A percentile compares a stretch with the other conserved stretches of the same genome.
Evolutionary conservation across 1,140 invertebrate species (phyloP).

Genomic region (Globodera rostochiensis): DNA sequence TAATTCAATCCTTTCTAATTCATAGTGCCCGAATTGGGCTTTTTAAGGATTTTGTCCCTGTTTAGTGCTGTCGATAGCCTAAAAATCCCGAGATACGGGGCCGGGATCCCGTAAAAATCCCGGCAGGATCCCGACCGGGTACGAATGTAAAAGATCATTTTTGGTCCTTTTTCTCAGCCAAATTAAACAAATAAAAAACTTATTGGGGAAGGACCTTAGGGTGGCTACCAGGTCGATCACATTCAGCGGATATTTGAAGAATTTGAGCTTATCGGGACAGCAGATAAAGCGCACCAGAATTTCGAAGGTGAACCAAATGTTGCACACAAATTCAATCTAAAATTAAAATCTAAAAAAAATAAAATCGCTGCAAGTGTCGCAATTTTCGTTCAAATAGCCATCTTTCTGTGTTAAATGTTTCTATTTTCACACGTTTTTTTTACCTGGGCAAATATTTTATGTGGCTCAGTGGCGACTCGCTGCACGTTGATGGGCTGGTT

Average conservation of each 20-base stretch:
- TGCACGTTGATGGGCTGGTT: conserved; percentile 33
- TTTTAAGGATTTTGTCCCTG: too few species aligned
- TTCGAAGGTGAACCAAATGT: conserved; percentile 96
- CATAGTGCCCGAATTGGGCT: too few species aligned
- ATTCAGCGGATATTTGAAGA: conserved; percentile 83
- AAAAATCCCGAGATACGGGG: too few species aligned
- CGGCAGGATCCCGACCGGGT: too few species aligned
- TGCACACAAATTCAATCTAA: conserved; percentile 79
- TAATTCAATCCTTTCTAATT: too few species aligned
- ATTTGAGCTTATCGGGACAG: conserved; percentile 82
- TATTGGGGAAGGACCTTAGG: conserved; percentile 23
- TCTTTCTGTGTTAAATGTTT: neutral
- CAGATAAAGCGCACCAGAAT: conserved; percentile 82
- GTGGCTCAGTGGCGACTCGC: conserved; percentile 38
- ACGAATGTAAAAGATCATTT: too few species aligned
- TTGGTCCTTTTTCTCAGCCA: too few species aligned
- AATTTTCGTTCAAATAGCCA: neutral
- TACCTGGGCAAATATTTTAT: conserved; percentile 51
- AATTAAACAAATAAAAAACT: neutral
- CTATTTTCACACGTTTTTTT: conserved; percentile 21
- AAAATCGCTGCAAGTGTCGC: neutral
- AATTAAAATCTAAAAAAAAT: conserved; percentile 11
- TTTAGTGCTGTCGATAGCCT: too few species aligned
- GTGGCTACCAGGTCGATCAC: conserved; percentile 81
- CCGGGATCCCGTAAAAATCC: too few species aligned